phyloP scores from a whole-genome alignment of 2,888 invertebrate species.

The Athripsodes cinereus region DNA sequence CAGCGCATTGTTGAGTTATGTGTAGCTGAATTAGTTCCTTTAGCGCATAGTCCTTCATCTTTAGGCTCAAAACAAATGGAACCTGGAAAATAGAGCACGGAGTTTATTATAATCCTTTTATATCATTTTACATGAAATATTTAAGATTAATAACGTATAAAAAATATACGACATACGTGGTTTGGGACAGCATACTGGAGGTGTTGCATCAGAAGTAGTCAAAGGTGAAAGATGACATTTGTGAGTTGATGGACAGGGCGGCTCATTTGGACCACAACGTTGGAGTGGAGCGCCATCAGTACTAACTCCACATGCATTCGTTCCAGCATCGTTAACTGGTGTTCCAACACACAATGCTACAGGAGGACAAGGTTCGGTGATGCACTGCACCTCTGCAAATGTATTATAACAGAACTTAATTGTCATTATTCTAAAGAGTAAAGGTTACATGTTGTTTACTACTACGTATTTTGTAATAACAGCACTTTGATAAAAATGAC shows the following conservation, averaged over 20 bases:
- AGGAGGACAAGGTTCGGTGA: conserved; percentile 63
- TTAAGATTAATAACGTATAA: not conserved
- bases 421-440: no score
- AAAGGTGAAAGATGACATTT: conserved; percentile 79
- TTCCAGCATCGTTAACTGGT: conserved; percentile 58
- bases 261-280: conserved; percentile 69
- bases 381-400: conserved; percentile 22
- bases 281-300: conserved; percentile 51
- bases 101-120: no score
- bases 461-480: no score
- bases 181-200: conserved; percentile 84
- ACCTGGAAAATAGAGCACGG: conserved; percentile 40
- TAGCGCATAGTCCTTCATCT: conserved; percentile 52
- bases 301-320: conserved; percentile 54
- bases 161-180: conserved; percentile 52
- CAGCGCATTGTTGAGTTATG: conserved; percentile 52
- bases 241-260: conserved; percentile 77
- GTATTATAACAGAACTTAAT: no score
- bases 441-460: no score
- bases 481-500: no score
- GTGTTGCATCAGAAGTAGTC: conserved; percentile 49
- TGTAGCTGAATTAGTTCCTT: conserved; percentile 35
- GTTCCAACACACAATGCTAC: conserved; percentile 72
- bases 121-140: not conserved
- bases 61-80: conserved; percentile 75